Evolutionary conservation across 2,797 vertebrate species (phyloP).

Genomic region (Numenius phaeopus): DNA sequence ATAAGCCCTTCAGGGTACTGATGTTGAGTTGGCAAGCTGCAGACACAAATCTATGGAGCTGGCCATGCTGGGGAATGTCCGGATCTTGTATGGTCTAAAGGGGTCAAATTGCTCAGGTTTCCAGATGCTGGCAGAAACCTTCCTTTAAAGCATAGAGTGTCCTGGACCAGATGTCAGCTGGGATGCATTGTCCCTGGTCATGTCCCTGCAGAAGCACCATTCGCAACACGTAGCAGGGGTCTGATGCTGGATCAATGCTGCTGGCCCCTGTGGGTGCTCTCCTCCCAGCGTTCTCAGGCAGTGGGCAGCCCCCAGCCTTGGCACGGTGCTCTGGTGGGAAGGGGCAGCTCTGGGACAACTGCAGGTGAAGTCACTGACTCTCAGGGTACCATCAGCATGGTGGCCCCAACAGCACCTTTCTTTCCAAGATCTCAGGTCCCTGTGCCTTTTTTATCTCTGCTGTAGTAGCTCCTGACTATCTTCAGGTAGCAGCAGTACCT

Average conservation of each 20-base stretch:
- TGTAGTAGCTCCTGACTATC: neutral
- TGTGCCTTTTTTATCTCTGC: neutral
- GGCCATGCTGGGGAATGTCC: neutral
- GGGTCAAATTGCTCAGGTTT: neutral
- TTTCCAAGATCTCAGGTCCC: neutral
- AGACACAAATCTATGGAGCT: neutral
- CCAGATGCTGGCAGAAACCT: neutral
- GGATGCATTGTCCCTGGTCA: neutral
- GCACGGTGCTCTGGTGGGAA: neutral
- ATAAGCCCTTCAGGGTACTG: neutral
- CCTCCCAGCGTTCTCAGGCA: accelerated
- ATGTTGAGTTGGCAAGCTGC: neutral
- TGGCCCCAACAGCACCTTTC: neutral
- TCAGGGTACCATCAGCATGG: neutral
- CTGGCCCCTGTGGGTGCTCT: neutral
- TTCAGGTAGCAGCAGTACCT: neutral
- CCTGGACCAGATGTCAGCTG: neutral
- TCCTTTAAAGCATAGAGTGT: neutral
- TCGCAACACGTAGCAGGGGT: accelerated
- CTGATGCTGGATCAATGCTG: neutral
- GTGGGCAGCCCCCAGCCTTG: neutral
- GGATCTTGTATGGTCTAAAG: neutral
- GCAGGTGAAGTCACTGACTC: neutral
- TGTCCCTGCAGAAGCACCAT: neutral
- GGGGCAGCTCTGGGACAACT: neutral